phyloP scores from a whole-genome alignment of 2,888 invertebrate species.

The Tinea trinotella region DNA sequence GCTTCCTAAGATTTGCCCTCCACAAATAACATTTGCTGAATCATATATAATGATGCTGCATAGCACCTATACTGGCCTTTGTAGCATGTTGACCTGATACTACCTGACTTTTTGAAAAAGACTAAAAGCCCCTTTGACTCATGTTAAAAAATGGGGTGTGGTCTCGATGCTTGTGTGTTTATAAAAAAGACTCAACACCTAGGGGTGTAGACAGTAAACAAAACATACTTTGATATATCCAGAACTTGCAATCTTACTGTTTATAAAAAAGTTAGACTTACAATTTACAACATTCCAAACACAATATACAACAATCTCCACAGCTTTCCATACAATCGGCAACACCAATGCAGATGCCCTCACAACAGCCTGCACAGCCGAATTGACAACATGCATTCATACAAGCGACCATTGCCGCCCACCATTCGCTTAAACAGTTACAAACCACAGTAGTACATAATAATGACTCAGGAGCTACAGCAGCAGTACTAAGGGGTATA shows the following conservation, averaged over 20 bases:
- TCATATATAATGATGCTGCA: too few species aligned
- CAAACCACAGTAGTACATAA: conserved; percentile 20
- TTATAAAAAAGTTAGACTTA: neutral
- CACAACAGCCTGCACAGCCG: conserved; percentile 20
- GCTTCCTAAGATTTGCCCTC: too few species aligned
- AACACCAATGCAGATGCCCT: conserved; percentile 21
- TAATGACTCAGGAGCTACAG: conserved; percentile 19
- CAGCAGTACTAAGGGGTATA: neutral
- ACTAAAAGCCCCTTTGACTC: too few species aligned
- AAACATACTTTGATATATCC: too few species aligned
- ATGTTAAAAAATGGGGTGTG: too few species aligned
- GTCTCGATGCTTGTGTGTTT: too few species aligned
- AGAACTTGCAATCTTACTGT: neutral
- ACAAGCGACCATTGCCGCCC: conserved; percentile 16
- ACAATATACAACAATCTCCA: conserved; percentile 22
- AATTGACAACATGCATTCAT: conserved; percentile 16
- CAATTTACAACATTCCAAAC: conserved; percentile 10
- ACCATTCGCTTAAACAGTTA: conserved; percentile 20
- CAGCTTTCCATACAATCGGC: conserved; percentile 22
- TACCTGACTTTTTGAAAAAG: too few species aligned
- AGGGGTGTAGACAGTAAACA: too few species aligned
- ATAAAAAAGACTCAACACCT: too few species aligned
- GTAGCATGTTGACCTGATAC: too few species aligned
- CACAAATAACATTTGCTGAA: too few species aligned
- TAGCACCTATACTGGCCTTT: too few species aligned